A percentile compares a stretch with the other conserved stretches of the same genome.
Evolutionary conservation across 2,113 vertebrate genomes (phyloP).

Genomic region (Oreochromis aureus): DNA sequence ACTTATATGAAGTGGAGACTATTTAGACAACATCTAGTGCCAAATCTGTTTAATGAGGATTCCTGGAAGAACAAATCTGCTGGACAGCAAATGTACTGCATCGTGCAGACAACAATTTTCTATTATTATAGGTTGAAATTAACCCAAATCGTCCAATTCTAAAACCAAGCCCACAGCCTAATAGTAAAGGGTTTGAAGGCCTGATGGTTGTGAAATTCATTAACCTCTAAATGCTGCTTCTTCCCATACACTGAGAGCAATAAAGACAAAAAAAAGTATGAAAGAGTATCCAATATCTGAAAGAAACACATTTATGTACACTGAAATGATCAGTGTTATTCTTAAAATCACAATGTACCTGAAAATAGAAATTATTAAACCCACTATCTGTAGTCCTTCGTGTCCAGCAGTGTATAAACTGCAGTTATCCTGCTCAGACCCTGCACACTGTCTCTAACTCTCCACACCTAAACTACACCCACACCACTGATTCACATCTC

Average conservation of each 20-base stretch:
- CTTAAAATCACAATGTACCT: not conserved
- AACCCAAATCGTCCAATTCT: accelerated
- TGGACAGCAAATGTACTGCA: not conserved
- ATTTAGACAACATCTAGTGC: not conserved
- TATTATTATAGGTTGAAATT: not conserved
- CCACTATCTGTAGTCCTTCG: not conserved
- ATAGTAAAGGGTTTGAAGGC: not conserved
- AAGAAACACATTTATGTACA: not conserved
- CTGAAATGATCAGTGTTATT: not conserved
- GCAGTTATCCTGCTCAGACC: not conserved
- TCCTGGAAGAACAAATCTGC: not conserved
- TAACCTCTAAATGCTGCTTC: not conserved
- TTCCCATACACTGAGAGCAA: not conserved
- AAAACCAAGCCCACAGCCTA: not conserved
- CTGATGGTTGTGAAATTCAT: not conserved
- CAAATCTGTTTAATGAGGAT: not conserved
- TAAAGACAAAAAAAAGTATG: not conserved
- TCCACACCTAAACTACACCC: not conserved
- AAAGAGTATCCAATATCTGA: not conserved
- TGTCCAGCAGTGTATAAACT: not conserved
- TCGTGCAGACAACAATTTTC: not conserved
- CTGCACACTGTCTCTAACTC: not conserved
- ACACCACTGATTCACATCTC: conserved; percentile 8
- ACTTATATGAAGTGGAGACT: not conserved
- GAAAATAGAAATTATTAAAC: not conserved